Evolutionary conservation across 2,113 vertebrate genomes (phyloP).

Genomic region (Pteropus alecto): DNA sequence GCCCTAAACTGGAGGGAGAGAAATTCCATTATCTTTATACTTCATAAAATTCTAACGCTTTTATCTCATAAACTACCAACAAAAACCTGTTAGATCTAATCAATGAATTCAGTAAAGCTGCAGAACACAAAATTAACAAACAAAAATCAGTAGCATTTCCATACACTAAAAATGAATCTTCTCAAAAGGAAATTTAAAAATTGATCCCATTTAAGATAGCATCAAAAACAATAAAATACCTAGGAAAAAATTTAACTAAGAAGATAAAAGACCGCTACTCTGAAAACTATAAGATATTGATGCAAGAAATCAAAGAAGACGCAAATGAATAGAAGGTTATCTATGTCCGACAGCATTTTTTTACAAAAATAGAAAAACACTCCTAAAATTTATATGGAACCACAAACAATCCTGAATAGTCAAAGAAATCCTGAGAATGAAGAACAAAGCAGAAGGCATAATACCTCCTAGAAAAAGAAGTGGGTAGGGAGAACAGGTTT

Average conservation of each 20-base stretch:
- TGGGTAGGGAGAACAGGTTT: background rate
- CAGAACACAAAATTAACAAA: background rate
- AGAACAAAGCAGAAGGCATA: background rate
- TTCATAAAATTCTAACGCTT: slow-evolving; percentile 3
- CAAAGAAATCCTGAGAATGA: background rate
- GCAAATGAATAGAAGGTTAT: background rate
- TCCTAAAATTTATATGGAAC: background rate
- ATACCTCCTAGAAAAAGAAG: background rate
- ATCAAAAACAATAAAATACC: background rate
- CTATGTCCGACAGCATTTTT: background rate
- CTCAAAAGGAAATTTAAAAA: background rate
- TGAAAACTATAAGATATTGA: background rate
- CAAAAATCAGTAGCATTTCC: background rate
- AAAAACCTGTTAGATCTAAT: background rate
- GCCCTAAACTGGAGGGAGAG: background rate
- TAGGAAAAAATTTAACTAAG: background rate
- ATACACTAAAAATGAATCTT: background rate
- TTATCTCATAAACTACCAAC: background rate
- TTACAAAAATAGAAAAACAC: background rate
- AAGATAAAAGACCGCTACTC: background rate
- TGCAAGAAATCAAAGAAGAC: background rate
- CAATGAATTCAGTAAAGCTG: background rate
- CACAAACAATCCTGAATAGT: background rate
- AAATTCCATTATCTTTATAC: background rate
- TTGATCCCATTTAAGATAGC: background rate